Conservation (phyloP, 2,888 invertebrate species). For the Leptarthrus brevirostris region DNA sequence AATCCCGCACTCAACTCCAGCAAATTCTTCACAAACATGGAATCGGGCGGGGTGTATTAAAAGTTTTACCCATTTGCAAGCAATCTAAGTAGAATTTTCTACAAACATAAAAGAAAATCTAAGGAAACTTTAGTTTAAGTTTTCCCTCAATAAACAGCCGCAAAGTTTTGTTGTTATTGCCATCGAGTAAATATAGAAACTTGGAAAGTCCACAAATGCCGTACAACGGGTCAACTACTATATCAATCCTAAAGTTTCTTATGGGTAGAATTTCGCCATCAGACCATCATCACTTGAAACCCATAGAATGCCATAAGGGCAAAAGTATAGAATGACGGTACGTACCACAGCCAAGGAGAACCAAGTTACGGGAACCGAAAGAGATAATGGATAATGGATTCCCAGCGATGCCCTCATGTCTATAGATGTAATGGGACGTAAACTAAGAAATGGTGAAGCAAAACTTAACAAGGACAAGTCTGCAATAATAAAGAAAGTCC, state of each 20-base stretch:
- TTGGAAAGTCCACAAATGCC: conserved; percentile 41
- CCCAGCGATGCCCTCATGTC: conserved; percentile 5
- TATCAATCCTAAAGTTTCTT: conserved; percentile 38
- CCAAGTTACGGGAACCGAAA: conserved; percentile 9
- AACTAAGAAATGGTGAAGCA: conserved; percentile 15
- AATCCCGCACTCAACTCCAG: too few species aligned
- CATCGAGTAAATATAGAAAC: conserved; percentile 39
- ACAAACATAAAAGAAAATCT: background rate
- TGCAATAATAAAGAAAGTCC: conserved; percentile 43
- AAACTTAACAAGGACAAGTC: conserved; percentile 43
- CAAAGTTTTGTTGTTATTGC: conserved; percentile 36
- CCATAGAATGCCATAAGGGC: conserved; percentile 21
- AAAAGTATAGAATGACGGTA: conserved; percentile 10
- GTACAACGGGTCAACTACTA: conserved; percentile 39
- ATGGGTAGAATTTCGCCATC: conserved; percentile 23
- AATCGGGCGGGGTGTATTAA: conserved; percentile 14
- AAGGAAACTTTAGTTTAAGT: conserved; percentile 22
- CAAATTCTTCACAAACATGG: too few species aligned
- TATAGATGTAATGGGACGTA: conserved; percentile 16
- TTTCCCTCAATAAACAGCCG: conserved; percentile 28
- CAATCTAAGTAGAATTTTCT: conserved; percentile 9
- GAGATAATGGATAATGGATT: conserved; percentile 38
- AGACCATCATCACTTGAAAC: conserved; percentile 28
- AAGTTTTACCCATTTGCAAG: conserved; percentile 19
- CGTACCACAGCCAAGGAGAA: too few species aligned